Base-by-base conservation (phyloP, 1,140 invertebrate species). In the Steinernema khuongi region DNA sequence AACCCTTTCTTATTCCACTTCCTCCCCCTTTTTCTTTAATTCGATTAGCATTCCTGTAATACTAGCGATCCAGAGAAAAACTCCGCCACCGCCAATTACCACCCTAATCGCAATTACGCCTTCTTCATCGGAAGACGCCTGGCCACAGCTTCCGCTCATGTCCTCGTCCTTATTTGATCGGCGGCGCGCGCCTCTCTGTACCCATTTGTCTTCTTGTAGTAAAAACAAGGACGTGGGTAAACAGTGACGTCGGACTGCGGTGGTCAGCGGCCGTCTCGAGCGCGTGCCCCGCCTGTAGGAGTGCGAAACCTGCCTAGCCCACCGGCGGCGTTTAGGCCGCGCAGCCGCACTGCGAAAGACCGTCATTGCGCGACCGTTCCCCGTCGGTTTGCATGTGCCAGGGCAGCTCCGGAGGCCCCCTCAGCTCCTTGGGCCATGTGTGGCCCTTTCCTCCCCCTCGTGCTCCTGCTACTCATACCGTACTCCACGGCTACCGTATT, bases 321-420 rank as follows among this genome's bases (percentile, higher is more conserved):
- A 41, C 36, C 36, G 36, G 36, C 36, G 36, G n/a, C 36, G 36
- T 41, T 41, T 7, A 41, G 36, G 7, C 36, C 36, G 36, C 36
- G 36, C n/a, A 7, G 50, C 50, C 4, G 7, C 26, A 60, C 50
- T 60, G 7, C 50, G 50, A 14, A 7, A 22, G 7, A 60, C 19
- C 22, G 22, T 60, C 19, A 22, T 22, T 7, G 7, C 7, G 19
- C 50, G 50, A 60, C 22, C 26, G 11, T 60, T 60, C 50, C 50
- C 4, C 4, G 50, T 60, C 26, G 26, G 50, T 60, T 60, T 60
- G 50, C 19, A 60, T 60, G 50, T 60, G 50, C 50, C 50, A 60
- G 26, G 50, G 50, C 50, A 60, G 50, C 50, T 22, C 26, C 50
- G 50, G 22, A 60, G 26, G 7, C 50, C 50, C 26, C 50, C 26